Percentiles rank a stretch among this genome's conserved stretches.
phyloP scores from a whole-genome alignment of 2,888 invertebrate genomes.

The Stramonita haemastoma region DNA sequence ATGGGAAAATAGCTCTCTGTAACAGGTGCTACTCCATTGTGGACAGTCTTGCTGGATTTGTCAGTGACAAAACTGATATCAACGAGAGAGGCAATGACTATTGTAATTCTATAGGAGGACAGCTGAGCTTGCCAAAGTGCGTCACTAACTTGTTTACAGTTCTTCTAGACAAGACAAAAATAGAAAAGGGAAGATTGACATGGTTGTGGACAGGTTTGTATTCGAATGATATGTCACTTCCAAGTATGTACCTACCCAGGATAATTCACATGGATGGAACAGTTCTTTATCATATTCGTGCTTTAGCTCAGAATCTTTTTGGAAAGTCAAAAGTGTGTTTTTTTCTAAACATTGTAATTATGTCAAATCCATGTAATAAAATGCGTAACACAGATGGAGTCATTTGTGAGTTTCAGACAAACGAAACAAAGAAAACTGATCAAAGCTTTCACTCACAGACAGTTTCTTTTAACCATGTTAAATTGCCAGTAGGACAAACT shows the following conservation, averaged over 20 bases:
- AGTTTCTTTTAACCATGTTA: background rate
- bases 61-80: background rate
- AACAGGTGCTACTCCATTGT: background rate
- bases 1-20: background rate
- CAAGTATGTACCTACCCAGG: background rate
- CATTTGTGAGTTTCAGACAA: background rate
- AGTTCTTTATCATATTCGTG: background rate
- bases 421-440: background rate
- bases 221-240: background rate
- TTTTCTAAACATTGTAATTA: background rate
- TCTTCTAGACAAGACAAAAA: background rate
- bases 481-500: background rate
- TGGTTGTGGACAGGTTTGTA: background rate
- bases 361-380: background rate
- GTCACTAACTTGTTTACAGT: background rate
- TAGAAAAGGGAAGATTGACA: fast-evolving
- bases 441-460: background rate
- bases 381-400: background rate
- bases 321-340: background rate
- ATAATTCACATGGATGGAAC: background rate
- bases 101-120: background rate
- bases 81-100: background rate
- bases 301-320: background rate
- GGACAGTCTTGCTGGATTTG: too few relatives aligned
- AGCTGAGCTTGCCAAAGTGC: background rate